A percentile compares a stretch with the other conserved stretches of the same genome.
phyloP scores from a whole-genome alignment of 2,797 vertebrate species.

The Chelon labrosus region DNA sequence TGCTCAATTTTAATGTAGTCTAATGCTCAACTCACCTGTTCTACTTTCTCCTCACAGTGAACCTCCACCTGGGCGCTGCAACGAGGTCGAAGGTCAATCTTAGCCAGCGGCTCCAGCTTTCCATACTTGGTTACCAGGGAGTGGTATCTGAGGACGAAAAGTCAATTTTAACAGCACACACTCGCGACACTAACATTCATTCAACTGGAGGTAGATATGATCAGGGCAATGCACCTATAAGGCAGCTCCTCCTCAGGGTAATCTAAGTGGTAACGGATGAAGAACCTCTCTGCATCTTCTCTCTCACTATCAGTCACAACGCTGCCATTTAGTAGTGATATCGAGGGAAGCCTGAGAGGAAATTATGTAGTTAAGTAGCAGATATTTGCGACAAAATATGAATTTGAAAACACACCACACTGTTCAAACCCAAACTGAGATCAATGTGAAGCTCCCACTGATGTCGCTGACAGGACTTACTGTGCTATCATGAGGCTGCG shows the following conservation, averaged over 20 bases:
- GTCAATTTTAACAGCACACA: neutral
- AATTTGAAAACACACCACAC: neutral
- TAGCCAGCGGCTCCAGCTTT: slow-evolving; percentile 94
- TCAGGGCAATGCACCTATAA: slow-evolving; percentile 55
- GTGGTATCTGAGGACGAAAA: slow-evolving; percentile 87
- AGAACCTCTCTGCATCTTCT: slow-evolving; percentile 97
- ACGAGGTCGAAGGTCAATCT: slow-evolving; percentile 95
- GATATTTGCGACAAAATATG: neutral
- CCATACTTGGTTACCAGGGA: slow-evolving; percentile 95
- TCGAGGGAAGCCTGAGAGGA: slow-evolving; percentile 89
- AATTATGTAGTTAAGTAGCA: neutral
- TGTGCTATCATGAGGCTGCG: slow-evolving; percentile 94
- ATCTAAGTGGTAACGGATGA: slow-evolving; percentile 94
- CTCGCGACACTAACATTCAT: neutral
- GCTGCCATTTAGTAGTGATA: slow-evolving; percentile 94
- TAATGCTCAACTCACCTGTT: slow-evolving; percentile 79
- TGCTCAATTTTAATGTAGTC: no score
- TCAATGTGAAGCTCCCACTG: neutral
- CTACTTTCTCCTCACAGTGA: slow-evolving; percentile 94
- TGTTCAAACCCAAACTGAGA: neutral
- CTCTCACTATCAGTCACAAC: slow-evolving; percentile 91
- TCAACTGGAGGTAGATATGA: neutral
- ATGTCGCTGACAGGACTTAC: slow-evolving; percentile 70
- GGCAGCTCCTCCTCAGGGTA: slow-evolving; percentile 89
- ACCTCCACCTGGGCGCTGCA: slow-evolving; percentile 93